Evolutionary conservation across 2,113 vertebrate species (phyloP).

Genomic region (Tragulus kanchil): DNA sequence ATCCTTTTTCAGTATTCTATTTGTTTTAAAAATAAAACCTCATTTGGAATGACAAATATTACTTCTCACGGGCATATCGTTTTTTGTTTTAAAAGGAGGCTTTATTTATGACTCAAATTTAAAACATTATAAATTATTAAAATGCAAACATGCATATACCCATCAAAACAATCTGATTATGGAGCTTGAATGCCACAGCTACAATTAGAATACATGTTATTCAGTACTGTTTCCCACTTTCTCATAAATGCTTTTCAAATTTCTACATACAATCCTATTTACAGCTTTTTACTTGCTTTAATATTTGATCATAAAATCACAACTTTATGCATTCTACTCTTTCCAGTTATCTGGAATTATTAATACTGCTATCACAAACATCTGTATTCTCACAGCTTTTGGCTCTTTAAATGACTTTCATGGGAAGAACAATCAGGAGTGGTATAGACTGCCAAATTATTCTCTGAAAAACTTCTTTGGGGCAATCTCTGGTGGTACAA

Average conservation of each 20-base stretch:
- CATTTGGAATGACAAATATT: neutral
- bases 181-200: neutral
- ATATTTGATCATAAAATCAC: neutral
- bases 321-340: neutral
- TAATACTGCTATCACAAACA: neutral
- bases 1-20: neutral
- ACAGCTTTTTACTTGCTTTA: constrained; percentile 14
- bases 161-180: neutral
- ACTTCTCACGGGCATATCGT: neutral
- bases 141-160: neutral
- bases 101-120: constrained; percentile 54
- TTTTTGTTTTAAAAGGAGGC: constrained; percentile 40
- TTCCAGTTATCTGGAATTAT: neutral
- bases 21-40: constrained; percentile 48
- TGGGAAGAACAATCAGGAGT: neutral
- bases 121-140: constrained; percentile 40
- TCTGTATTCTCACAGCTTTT: neutral
- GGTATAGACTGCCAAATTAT: neutral
- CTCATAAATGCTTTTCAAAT: neutral
- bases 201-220: neutral
- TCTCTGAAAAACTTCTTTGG: neutral
- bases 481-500: neutral
- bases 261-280: neutral
- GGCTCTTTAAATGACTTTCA: neutral
- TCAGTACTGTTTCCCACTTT: neutral